Conservation (phyloP, 2,113 vertebrate species). For the Chaetorhynchus papuensis region DNA sequence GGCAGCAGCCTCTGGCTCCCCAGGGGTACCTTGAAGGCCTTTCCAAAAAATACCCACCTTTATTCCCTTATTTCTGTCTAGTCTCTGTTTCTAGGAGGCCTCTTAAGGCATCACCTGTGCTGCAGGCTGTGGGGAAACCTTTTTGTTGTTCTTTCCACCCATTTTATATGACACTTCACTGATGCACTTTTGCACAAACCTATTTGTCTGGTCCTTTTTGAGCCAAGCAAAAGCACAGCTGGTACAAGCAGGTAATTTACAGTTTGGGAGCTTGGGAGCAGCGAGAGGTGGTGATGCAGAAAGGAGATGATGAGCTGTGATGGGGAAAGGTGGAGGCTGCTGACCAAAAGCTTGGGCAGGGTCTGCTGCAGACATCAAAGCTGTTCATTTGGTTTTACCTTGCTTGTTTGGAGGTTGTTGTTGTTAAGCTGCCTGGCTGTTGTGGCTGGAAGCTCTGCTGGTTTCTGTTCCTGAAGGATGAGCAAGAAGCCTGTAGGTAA, state of each 20-base stretch:
- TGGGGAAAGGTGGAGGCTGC: background rate
- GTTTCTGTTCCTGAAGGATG: background rate
- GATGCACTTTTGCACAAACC: background rate
- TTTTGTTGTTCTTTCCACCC: background rate
- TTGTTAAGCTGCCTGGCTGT: background rate
- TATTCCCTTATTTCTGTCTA: no score
- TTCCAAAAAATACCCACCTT: no score
- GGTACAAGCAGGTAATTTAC: background rate
- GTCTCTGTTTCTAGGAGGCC: no score
- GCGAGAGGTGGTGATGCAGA: background rate
- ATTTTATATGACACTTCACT: background rate
- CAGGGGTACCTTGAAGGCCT: no score
- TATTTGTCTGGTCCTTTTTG: background rate
- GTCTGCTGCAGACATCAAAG: background rate
- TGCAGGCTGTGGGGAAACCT: background rate
- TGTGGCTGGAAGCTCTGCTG: background rate
- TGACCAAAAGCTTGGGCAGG: background rate
- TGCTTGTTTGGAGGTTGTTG: background rate
- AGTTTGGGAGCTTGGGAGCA: background rate
- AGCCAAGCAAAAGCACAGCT: background rate
- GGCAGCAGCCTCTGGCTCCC: no score
- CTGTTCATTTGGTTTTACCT: background rate
- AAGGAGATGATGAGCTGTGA: background rate
- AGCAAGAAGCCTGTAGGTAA: background rate
- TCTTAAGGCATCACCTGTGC: no score